Conservation (phyloP, 1,140 invertebrate species). For the Meloidogyne floridensis region DNA sequence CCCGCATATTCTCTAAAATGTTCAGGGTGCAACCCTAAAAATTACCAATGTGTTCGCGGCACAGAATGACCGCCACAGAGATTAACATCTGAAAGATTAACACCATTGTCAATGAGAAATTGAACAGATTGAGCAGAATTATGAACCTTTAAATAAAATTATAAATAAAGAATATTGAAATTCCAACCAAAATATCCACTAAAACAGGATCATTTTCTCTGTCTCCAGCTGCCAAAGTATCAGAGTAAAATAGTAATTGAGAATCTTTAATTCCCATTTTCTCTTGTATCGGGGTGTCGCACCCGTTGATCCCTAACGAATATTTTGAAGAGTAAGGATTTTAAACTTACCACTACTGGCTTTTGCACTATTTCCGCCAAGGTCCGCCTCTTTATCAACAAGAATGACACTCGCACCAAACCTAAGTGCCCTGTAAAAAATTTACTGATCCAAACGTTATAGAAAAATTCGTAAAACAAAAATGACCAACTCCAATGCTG, state of each 20-base stretch:
- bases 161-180: slow-evolving; percentile 26
- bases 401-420: slow-evolving; percentile 59
- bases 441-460: not conserved
- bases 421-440: slow-evolving; percentile 31
- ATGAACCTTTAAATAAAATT: slow-evolving; percentile 51
- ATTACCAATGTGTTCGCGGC: slow-evolving; percentile 64
- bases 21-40: not conserved
- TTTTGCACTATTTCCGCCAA: slow-evolving; percentile 66
- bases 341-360: slow-evolving; percentile 61
- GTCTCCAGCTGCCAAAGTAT: slow-evolving; percentile 65
- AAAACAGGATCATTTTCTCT: slow-evolving; percentile 61
- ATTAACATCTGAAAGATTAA: slow-evolving; percentile 64
- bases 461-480: not conserved
- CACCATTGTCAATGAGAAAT: slow-evolving; percentile 60
- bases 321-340: slow-evolving; percentile 12
- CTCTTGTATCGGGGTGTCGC: slow-evolving; percentile 57
- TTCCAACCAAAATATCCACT: slow-evolving; percentile 60
- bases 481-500: slow-evolving; percentile 55
- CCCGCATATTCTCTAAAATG: no score
- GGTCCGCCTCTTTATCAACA: slow-evolving; percentile 61
- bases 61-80: slow-evolving; percentile 66
- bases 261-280: slow-evolving; percentile 57
- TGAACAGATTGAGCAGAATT: slow-evolving; percentile 57
- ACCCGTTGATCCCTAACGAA: slow-evolving; percentile 64
- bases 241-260: slow-evolving; percentile 55